phyloP scores from a whole-genome alignment of 2,797 vertebrate species.

The Sarcophilus harrisii region DNA sequence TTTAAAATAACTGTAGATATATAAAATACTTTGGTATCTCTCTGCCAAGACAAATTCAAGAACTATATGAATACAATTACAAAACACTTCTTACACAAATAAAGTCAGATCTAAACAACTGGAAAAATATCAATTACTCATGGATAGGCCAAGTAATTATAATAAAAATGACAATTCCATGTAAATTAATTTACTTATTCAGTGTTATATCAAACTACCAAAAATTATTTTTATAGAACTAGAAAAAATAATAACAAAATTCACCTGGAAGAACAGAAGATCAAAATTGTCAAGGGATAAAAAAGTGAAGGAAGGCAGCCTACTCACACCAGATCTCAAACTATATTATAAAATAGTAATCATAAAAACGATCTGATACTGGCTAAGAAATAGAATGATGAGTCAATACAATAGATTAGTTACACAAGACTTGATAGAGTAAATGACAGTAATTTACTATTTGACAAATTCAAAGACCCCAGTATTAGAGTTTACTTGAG shows the following conservation, averaged over 20 bases:
- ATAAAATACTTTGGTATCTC: neutral
- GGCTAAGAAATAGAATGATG: neutral
- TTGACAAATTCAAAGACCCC: neutral
- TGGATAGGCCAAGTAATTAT: neutral
- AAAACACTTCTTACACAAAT: neutral
- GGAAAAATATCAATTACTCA: neutral
- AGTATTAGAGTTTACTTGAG: neutral
- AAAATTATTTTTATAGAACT: neutral
- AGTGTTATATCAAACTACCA: neutral
- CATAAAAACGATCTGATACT: neutral
- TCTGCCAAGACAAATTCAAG: neutral
- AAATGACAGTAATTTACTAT: neutral
- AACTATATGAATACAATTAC: neutral
- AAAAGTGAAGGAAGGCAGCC: neutral
- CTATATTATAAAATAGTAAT: neutral
- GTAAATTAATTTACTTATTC: neutral
- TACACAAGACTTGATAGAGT: neutral
- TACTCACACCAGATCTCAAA: neutral
- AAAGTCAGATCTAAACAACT: neutral
- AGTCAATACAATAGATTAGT: neutral
- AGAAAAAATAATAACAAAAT: neutral
- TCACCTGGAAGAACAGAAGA: neutral
- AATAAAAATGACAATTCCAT: neutral
- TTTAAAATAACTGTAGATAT: neutral
- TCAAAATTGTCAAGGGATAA: neutral